phyloP scores from a whole-genome alignment of 1,140 invertebrate species.

The Cyclina sinensis region DNA sequence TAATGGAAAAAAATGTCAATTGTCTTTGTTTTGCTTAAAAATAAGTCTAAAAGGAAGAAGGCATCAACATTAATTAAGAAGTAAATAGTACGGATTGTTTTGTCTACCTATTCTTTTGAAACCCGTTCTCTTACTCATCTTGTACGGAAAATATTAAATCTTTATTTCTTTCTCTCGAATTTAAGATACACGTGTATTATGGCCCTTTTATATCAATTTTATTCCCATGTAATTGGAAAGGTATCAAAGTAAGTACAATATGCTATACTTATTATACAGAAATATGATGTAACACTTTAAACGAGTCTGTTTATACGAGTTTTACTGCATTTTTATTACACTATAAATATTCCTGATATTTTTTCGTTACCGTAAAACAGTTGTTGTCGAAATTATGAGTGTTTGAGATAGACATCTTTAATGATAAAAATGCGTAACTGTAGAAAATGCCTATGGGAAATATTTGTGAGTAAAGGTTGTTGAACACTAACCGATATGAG shows the following conservation, averaged over 20 bases:
- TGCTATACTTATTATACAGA: neutral
- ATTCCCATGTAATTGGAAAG: conserved; percentile 41
- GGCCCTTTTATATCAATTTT: conserved; percentile 27
- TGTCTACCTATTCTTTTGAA: too few relatives aligned
- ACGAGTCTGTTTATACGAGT: neutral
- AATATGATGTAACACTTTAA: conserved; percentile 11
- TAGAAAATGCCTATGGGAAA: conserved; percentile 6
- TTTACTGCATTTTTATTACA: conserved; percentile 18
- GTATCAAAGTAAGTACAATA: conserved; percentile 30
- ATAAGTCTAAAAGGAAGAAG: too few relatives aligned
- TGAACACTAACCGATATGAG: too few relatives aligned
- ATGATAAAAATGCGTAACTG: neutral
- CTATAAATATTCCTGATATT: conserved; percentile 29
- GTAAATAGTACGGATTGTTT: too few relatives aligned
- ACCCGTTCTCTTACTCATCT: neutral
- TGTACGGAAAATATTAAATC: neutral
- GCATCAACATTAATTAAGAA: too few relatives aligned
- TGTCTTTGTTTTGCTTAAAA: too few relatives aligned
- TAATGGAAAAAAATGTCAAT: too few relatives aligned
- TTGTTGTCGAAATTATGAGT: conserved; percentile 30
- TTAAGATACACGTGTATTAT: conserved; percentile 10
- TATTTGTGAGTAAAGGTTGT: too few relatives aligned
- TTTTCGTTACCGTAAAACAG: neutral
- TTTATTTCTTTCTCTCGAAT: neutral
- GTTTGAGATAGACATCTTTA: conserved; percentile 14